These are phyloP conservation scores for Amiota mariae DNA, from an alignment of 2,888 invertebrate genomes.

Conservation along the genomic window DNA sequence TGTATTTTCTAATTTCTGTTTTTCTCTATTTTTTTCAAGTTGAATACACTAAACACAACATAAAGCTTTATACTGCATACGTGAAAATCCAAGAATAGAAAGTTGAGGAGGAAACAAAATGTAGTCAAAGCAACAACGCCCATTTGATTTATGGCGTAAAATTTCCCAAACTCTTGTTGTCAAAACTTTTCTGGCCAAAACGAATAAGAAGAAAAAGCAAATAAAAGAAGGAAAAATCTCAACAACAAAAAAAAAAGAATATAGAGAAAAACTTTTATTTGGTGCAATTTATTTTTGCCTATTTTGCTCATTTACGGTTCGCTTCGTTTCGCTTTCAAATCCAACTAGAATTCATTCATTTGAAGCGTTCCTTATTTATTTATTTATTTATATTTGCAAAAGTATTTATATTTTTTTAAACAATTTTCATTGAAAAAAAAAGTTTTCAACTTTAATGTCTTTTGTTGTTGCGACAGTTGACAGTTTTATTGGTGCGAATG, in stretches of 20 bases:
- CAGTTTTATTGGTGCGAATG: constrained; percentile 25
- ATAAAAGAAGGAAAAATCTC: neutral
- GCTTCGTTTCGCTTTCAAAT: constrained; percentile 3
- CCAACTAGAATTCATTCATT: neutral
- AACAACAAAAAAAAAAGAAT: neutral
- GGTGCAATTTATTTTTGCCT: constrained; percentile 19
- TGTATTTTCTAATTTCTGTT: neutral
- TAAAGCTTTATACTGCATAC: neutral
- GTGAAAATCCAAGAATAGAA: neutral
- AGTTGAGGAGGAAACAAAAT: neutral
- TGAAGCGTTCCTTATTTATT: constrained; percentile 1
- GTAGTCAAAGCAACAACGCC: constrained; percentile 39
- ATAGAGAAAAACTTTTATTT: constrained; percentile 17
- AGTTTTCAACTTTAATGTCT: constrained; percentile 15
- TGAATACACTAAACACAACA: neutral
- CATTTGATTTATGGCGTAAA: constrained; percentile 55
- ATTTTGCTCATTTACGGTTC: constrained; percentile 18
- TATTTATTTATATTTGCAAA: constrained; percentile 14
- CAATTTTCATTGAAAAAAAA: neutral
- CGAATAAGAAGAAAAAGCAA: constrained; percentile 1
- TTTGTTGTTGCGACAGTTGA: neutral
- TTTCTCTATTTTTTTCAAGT: neutral
- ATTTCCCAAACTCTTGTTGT: constrained; percentile 55
- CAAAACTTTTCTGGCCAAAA: constrained; percentile 49
- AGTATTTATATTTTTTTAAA: neutral